Evolutionary conservation across 2,888 invertebrate species (phyloP).

Genomic region (Aethes cnicana): DNA sequence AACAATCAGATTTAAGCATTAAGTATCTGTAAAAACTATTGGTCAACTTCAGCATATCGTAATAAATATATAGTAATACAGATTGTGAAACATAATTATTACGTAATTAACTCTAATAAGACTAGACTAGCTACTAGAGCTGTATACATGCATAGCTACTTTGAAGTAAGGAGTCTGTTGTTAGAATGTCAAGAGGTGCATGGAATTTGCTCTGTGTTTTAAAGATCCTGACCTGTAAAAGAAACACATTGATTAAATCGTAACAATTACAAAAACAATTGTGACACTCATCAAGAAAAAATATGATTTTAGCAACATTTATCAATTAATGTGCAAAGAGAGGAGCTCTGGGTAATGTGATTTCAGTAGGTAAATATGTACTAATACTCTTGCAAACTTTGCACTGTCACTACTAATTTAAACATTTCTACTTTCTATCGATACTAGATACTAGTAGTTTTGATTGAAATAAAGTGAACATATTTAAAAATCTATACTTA

Average conservation of each 20-base stretch:
- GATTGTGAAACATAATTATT: conserved; percentile 51
- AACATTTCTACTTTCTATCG: too few species aligned
- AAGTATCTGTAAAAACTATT: conserved; percentile 75
- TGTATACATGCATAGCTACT: conserved; percentile 49
- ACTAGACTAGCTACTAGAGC: conserved; percentile 35
- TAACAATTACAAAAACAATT: conserved; percentile 24
- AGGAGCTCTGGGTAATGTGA: too few species aligned
- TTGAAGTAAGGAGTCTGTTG: conserved; percentile 30
- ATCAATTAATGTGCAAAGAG: too few species aligned
- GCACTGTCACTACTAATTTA: too few species aligned
- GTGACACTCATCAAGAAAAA: too few species aligned
- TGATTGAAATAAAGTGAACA: too few species aligned
- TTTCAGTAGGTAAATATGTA: too few species aligned
- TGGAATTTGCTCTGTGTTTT: conserved; percentile 68
- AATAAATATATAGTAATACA: conserved; percentile 50
- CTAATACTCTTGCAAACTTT: too few species aligned
- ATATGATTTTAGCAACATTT: neutral
- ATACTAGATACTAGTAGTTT: too few species aligned
- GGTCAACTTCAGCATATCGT: conserved; percentile 77
- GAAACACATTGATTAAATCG: conserved; percentile 33
- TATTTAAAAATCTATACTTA: too few species aligned
- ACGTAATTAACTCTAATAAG: conserved; percentile 35
- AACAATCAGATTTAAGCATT: conserved; percentile 59
- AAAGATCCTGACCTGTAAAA: conserved; percentile 61
- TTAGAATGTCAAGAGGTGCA: conserved; percentile 47